Evolutionary conservation across 1,140 invertebrate species (phyloP).

Genomic region (Bombus ignitus): DNA sequence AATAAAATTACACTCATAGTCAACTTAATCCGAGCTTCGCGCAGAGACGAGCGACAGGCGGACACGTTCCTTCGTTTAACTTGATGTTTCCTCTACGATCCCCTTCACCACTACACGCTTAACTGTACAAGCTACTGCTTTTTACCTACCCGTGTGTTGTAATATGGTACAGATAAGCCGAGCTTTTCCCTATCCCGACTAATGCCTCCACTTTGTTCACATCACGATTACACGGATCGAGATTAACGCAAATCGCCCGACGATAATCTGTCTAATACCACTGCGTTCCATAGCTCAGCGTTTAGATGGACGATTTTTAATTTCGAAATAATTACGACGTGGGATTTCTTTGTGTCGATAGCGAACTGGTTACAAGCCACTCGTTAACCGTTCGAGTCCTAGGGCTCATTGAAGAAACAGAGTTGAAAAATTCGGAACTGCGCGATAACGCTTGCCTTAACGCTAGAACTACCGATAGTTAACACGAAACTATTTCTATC

Average conservation of each 20-base stretch:
- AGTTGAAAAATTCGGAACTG: accelerated
- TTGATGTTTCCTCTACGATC: not conserved
- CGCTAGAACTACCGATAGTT: too few relatives aligned
- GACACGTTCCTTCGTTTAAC: constrained; percentile 12
- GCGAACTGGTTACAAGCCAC: too few relatives aligned
- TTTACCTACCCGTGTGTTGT: not conserved
- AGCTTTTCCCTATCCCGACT: not conserved
- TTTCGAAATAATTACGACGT: not conserved
- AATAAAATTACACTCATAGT: not conserved
- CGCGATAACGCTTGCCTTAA: too few relatives aligned
- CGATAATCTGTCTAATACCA: not conserved
- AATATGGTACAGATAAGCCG: constrained; percentile 11
- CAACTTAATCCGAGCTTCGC: not conserved
- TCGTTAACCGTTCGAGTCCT: too few relatives aligned
- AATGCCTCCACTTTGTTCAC: constrained; percentile 6
- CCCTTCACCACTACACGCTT: not conserved
- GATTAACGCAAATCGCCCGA: not conserved
- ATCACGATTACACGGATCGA: not conserved
- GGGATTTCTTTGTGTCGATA: not conserved
- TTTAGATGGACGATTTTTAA: not conserved
- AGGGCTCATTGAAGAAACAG: too few relatives aligned
- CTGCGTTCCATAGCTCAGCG: not conserved
- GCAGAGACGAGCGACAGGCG: not conserved
- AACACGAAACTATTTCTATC: too few relatives aligned
- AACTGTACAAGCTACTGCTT: not conserved